phyloP scores from a whole-genome alignment of 2,888 invertebrate genomes.

The Galeruca laticollis region DNA sequence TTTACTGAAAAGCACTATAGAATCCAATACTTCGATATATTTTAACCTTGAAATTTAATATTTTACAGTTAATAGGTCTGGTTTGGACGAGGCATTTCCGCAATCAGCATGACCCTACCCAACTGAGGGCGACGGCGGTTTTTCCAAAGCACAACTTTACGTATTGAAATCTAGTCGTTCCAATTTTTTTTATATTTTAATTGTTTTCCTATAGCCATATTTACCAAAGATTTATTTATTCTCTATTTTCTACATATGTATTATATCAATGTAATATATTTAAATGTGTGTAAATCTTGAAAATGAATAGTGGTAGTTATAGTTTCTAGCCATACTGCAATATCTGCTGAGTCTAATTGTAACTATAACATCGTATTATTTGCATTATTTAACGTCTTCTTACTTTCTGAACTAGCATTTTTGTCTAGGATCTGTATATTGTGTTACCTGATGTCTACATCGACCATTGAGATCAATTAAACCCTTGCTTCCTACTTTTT shows the following conservation, averaged over 20 bases:
- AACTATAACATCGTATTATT: too few species aligned
- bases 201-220: conserved; percentile 33
- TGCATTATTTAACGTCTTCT: too few species aligned
- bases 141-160: conserved; percentile 72
- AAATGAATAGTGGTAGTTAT: conserved; percentile 10
- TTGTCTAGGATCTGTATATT: too few species aligned
- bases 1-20: too few species aligned
- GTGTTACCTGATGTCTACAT: too few species aligned
- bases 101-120: conserved; percentile 82
- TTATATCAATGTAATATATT: conserved; percentile 28
- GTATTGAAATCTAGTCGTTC: conserved; percentile 60
- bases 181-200: conserved; percentile 42
- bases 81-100: conserved; percentile 84
- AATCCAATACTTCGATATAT: too few species aligned
- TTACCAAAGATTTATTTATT: conserved; percentile 51
- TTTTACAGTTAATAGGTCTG: conserved; percentile 81
- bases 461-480: too few species aligned
- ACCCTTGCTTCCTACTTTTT: too few species aligned
- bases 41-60: too few species aligned
- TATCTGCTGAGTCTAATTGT: too few species aligned
- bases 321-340: background rate
- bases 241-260: conserved; percentile 19
- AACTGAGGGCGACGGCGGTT: conserved; percentile 79
- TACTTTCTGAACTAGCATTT: too few species aligned
- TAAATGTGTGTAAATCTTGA: conserved; percentile 15